phyloP scores from a whole-genome alignment of 2,888 invertebrate genomes.

The Zele albiditarsus region DNA sequence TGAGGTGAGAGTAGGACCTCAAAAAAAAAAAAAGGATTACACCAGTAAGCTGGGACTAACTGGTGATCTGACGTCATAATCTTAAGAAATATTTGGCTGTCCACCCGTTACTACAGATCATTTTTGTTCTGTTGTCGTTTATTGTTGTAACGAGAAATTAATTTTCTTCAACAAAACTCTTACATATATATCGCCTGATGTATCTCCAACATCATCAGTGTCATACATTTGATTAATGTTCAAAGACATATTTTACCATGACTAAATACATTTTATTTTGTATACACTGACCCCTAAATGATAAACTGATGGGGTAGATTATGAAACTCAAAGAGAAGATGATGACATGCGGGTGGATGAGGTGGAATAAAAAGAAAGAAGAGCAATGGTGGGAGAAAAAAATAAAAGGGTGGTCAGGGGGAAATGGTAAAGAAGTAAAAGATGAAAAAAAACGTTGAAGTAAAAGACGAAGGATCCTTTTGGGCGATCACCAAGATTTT shows the following conservation, averaged over 20 bases:
- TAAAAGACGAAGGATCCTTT: conserved; percentile 41
- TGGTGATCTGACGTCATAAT: conserved; percentile 72
- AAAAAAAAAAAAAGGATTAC: conserved; percentile 70
- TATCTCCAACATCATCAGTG: conserved; percentile 12
- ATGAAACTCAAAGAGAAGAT: conserved; percentile 7
- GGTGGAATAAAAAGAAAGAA: not conserved
- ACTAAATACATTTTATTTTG: conserved; percentile 22
- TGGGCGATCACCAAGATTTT: conserved; percentile 71
- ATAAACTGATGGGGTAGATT: conserved; percentile 12
- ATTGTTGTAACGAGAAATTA: conserved; percentile 11
- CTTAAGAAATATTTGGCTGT: conserved; percentile 69
- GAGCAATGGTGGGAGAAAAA: not conserved
- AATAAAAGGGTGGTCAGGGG: not conserved
- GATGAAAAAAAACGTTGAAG: conserved; percentile 11
- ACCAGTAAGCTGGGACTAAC: conserved; percentile 70
- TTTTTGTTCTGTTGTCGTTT: conserved; percentile 11
- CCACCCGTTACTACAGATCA: conserved; percentile 24
- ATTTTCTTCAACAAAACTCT: conserved; percentile 7
- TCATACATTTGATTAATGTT: conserved; percentile 18
- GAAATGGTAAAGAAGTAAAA: not conserved
- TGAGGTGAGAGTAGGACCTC: conserved; percentile 58
- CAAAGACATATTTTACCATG: conserved; percentile 17
- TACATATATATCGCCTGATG: not conserved
- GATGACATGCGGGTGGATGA: conserved; percentile 3
- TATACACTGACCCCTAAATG: not conserved